phyloP scores from a whole-genome alignment of 2,888 invertebrate genomes.

The Perdita meconis region DNA sequence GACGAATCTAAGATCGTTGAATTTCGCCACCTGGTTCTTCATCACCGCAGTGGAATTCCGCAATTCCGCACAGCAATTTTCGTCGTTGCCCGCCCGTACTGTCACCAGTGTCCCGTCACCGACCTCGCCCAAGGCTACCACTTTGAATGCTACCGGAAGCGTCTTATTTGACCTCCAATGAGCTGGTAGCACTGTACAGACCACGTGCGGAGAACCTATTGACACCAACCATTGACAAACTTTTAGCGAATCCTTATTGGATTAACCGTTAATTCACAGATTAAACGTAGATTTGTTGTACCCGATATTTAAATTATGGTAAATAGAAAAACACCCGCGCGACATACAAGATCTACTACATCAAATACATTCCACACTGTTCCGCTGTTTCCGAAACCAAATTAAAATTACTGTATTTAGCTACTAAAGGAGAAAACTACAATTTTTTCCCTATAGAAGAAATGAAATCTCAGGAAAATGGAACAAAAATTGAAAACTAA shows the following conservation, averaged over 20 bases:
- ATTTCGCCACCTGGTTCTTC: slow-evolving; percentile 99
- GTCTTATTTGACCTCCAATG: slow-evolving; percentile 99
- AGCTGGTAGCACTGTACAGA: slow-evolving; percentile 94
- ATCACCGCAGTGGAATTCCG: slow-evolving; percentile 97
- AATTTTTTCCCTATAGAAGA: too few species aligned
- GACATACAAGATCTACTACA: neutral
- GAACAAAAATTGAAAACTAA: too few species aligned
- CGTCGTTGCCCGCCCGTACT: slow-evolving; percentile 97
- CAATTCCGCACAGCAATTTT: slow-evolving; percentile 97
- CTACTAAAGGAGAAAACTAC: too few species aligned
- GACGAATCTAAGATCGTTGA: slow-evolving; percentile 98
- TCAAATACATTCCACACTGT: too few species aligned
- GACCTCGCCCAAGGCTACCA: slow-evolving; percentile 95
- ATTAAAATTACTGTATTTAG: too few species aligned
- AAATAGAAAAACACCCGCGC: too few species aligned
- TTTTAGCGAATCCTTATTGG: neutral
- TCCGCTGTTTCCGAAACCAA: too few species aligned
- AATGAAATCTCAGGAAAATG: too few species aligned
- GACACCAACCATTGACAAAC: slow-evolving; percentile 10
- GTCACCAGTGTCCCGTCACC: slow-evolving; percentile 97
- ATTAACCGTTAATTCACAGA: neutral
- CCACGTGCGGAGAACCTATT: slow-evolving; percentile 83
- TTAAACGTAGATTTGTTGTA: neutral
- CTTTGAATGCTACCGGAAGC: slow-evolving; percentile 97
- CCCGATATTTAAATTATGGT: neutral